Evolutionary conservation across 2,797 vertebrate species (phyloP), one percentile per base, ranked within the genome.

Genomic region (Semotilus atromaculatus): DNA sequence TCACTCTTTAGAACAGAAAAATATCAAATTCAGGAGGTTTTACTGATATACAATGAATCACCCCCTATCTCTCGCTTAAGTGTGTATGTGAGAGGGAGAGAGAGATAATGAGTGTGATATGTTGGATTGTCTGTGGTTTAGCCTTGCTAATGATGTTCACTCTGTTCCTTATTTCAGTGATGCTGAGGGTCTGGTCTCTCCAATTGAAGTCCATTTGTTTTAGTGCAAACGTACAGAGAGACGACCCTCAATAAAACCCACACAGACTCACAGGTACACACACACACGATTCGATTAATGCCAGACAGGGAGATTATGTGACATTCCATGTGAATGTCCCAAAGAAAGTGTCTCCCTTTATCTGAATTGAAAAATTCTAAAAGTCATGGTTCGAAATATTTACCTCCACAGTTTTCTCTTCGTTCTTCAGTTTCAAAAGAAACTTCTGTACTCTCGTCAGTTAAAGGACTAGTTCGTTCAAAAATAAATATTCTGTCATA

Each of bases 221-320:
- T 88, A 89, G 86, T 89, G 88, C 88, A 89, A 89, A 88, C 68
- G 26, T 88, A 88, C 80, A 64, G 82, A 86, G 86, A 89, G 80
- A 85, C 23, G 74, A 66, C 74, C 84, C 79, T 82, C 40, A 81
- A 66, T 70, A 51, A 58, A 58, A 55, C 6, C 40, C 64, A 38
- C 34, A 68, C 51, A 67, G 26, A 67, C 60, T 40, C 43, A 58
- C 68, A 76, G 5, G 8, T 45, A 55, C 23, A 43, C 62, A 31
- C 62, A 31, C 31, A 70, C 38, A 76, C 18, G 8, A 34, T 62
- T 53, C 45, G 45, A 53, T 53, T 21, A 14, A 73, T 71, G 70
- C 75, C 75, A 80, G 71, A n/a, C 18, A 66, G 53, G 51, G 66
- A 26, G 71, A 66, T 82, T 72, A 82, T 10, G 72, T 38, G 66